phyloP scores from a whole-genome alignment of 2,113 vertebrate species.

The Cryptoleucopteryx plumbea region DNA sequence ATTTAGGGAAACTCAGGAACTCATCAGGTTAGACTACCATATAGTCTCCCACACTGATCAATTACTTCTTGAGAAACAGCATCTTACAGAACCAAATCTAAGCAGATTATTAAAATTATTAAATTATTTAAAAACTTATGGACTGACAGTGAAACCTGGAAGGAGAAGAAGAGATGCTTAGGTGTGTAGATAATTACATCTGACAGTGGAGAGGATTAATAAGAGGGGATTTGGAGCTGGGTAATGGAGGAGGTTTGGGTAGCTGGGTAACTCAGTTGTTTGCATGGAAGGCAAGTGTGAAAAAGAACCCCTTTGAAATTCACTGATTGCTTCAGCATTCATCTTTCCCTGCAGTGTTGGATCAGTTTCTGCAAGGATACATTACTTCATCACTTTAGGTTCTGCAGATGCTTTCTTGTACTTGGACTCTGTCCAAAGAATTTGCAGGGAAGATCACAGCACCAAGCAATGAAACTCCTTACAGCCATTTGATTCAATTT shows the following conservation, averaged over 20 bases:
- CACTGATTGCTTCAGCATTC: neutral
- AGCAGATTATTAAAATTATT: neutral
- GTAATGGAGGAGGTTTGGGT: neutral
- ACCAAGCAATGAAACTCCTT: neutral
- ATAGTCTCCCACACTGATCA: fast-evolving
- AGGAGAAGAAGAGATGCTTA: neutral
- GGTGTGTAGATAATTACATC: neutral
- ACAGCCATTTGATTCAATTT: neutral
- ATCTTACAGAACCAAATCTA: neutral
- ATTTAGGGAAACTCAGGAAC: neutral
- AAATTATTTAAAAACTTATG: neutral
- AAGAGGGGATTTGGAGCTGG: neutral
- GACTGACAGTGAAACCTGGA: neutral
- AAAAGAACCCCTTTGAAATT: neutral
- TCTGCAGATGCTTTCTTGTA: neutral
- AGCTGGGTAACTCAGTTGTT: neutral
- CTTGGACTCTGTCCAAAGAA: neutral
- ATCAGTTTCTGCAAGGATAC: neutral
- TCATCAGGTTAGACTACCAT: neutral
- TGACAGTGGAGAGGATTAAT: neutral
- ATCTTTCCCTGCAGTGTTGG: neutral
- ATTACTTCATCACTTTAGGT: neutral
- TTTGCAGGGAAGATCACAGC: neutral
- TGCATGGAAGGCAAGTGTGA: neutral
- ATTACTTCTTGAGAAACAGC: neutral